phyloP scores from a whole-genome alignment of 1,140 invertebrate genomes.

The Drosophila sechellia region DNA sequence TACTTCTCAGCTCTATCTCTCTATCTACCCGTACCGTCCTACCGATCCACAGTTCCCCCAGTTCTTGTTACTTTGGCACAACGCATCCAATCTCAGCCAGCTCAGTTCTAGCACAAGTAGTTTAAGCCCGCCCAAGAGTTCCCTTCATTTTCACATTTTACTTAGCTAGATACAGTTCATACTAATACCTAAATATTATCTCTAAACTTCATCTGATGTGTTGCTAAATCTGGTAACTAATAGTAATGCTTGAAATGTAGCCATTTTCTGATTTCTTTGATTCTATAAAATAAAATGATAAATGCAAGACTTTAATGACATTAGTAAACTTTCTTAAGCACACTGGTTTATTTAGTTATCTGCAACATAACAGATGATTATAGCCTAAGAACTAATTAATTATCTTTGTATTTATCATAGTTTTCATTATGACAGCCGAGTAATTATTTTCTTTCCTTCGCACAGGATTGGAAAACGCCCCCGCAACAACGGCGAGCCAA shows the following conservation, averaged over 20 bases:
- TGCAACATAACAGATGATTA: conserved; percentile 4
- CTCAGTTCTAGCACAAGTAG: conserved; percentile 40
- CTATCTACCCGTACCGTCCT: conserved; percentile 10
- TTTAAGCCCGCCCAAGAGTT: conserved; percentile 2
- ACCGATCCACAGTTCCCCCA: conserved; percentile 11
- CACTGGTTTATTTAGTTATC: too few relatives aligned
- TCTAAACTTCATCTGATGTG: conserved; percentile 7
- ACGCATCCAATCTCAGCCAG: conserved; percentile 22
- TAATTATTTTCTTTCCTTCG: conserved; percentile 6
- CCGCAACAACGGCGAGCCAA: conserved; percentile 58
- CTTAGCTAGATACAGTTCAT: conserved; percentile 30
- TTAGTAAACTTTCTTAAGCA: too few relatives aligned
- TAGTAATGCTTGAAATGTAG: neutral
- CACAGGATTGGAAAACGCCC: conserved; percentile 53
- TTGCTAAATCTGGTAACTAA: neutral
- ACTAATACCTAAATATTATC: conserved; percentile 18
- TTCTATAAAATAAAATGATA: too few relatives aligned
- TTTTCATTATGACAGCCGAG: neutral
- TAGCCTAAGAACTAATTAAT: neutral
- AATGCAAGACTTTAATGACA: too few relatives aligned
- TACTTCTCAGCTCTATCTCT: conserved; percentile 1
- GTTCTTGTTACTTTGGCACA: conserved; percentile 39
- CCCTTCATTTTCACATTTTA: conserved; percentile 30
- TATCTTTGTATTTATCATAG: neutral
- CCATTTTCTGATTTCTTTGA: too few relatives aligned